Evolutionary conservation across 2,797 vertebrate genomes (phyloP).

Genomic region (Picus viridis): DNA sequence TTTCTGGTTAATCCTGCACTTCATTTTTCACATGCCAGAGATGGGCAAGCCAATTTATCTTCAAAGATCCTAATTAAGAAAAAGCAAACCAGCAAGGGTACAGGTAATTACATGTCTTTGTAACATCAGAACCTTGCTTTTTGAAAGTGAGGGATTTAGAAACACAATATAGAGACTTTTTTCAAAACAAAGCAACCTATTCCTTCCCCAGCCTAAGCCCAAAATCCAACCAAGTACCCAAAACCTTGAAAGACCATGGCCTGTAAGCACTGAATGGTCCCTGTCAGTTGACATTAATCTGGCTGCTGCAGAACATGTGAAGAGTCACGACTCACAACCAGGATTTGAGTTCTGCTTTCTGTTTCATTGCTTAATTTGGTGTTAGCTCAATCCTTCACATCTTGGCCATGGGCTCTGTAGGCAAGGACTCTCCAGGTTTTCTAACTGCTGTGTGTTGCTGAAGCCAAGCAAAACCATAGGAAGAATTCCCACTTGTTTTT

Average conservation of each 20-base stretch:
- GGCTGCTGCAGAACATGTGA: neutral
- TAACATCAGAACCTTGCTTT: conserved; percentile 39
- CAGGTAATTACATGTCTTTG: conserved; percentile 53
- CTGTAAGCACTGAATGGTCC: neutral
- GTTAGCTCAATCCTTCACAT: neutral
- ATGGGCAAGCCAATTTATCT: conserved; percentile 36
- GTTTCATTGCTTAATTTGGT: neutral
- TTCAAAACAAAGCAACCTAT: neutral
- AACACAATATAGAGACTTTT: neutral
- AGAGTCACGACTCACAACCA: neutral
- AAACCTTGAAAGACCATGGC: neutral
- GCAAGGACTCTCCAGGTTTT: neutral
- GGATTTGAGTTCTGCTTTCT: neutral
- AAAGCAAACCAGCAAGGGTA: neutral
- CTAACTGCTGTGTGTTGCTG: neutral
- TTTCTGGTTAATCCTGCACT: conserved; percentile 40
- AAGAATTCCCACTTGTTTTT: neutral
- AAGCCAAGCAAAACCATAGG: neutral
- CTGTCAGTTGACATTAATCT: neutral
- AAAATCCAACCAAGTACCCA: neutral
- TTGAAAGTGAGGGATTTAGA: conserved; percentile 22
- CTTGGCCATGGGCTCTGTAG: neutral
- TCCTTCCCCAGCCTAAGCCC: neutral
- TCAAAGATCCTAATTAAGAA: conserved; percentile 45
- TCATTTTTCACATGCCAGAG: conserved; percentile 21